Percentiles rank a stretch among this genome's conserved stretches.
These are phyloP conservation scores for Drosophila ananassae DNA, from an alignment of 1,140 invertebrate species.

Conservation along the genomic window DNA sequence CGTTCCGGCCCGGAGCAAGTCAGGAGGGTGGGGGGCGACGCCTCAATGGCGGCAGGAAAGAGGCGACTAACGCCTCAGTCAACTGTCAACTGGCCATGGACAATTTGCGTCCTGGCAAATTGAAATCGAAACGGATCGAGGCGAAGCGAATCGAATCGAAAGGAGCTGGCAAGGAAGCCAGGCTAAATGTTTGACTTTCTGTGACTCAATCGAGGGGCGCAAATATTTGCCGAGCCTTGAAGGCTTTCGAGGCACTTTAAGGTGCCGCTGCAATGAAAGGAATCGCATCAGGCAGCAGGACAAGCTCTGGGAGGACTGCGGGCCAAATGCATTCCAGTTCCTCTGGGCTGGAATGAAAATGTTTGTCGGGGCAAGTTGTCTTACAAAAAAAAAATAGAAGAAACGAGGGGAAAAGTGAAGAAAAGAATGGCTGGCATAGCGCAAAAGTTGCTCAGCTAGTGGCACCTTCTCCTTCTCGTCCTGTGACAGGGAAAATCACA, in stretches of 20 bases:
- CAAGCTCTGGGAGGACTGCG: slow-evolving; percentile 15
- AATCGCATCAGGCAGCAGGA: slow-evolving; percentile 33
- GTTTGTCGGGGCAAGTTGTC: slow-evolving; percentile 65
- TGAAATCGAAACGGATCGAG: slow-evolving; percentile 68
- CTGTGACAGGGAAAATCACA: slow-evolving; percentile 59
- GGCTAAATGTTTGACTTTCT: slow-evolving; percentile 68
- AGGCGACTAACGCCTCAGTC: slow-evolving; percentile 41
- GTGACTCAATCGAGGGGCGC: slow-evolving; percentile 71
- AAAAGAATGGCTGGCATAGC: slow-evolving; percentile 66
- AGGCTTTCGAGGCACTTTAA: slow-evolving; percentile 43
- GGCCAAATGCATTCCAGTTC: slow-evolving; percentile 59
- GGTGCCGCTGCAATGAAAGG: slow-evolving; percentile 34
- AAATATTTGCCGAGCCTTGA: slow-evolving; percentile 47
- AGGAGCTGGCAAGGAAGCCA: slow-evolving; percentile 1
- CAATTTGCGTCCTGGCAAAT: slow-evolving; percentile 72
- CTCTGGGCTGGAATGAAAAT: slow-evolving; percentile 59
- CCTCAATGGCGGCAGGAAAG: neutral
- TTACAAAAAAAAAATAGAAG: slow-evolving; percentile 17
- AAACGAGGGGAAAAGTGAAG: neutral
- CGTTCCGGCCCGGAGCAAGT: slow-evolving; percentile 8
- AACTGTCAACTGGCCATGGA: slow-evolving; percentile 57
- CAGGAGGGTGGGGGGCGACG: too few species aligned
- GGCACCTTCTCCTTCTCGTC: slow-evolving; percentile 24
- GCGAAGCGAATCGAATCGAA: slow-evolving; percentile 14
- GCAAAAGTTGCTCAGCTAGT: slow-evolving; percentile 54